Base-by-base conservation (phyloP, 1,140 invertebrate species). In the Solenopsis invicta region DNA sequence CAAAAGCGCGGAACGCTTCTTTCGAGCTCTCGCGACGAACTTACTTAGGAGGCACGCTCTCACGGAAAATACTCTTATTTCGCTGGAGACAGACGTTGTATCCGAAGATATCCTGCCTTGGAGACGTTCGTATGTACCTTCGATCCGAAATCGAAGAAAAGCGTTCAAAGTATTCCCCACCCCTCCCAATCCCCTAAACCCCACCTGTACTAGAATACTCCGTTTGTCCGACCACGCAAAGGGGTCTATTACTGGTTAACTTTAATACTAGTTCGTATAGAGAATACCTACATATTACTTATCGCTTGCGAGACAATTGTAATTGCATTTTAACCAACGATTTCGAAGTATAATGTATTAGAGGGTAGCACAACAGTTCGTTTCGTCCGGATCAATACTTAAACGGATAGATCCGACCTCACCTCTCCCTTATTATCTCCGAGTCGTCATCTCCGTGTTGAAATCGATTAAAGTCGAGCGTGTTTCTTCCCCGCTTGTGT, bases 401-500 rank as follows among this genome's bases (percentile, higher is more conserved):
- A 62, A 71, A 87, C 59, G 29, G 29, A 69, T 52, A 76, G 45
- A 41, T 67, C 75, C 37, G 12, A 69, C 6, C n/a, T 61, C 80
- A 59, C 2, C 29, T 18, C 13, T 50, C 34, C 21, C 61, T 50
- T 45, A 37, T 74, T 67, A 74, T 82, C 67, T 74, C 29, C 71
- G 69, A 61, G 69, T 75, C 41, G 54, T 56, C 67, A 84, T 84
- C 69, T 84, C 41, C 80, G 67, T 29, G 12, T 71, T 71, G 50
- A 64, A 34, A 61, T 69, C 62, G 54, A 76, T 62, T 59, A 41
- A 61, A 52, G 18, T 61, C 62, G 41, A 66, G 45, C 62, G 75
- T 82, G 69, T 89, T 87, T 69, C 62, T 62, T 85, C 71, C 85
- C 67, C 89, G 91, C 88, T 93, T 90, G 64, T 75, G 88, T 87